Conservation (phyloP, 2,888 invertebrate genomes). For the Xanthorhoe designata region DNA sequence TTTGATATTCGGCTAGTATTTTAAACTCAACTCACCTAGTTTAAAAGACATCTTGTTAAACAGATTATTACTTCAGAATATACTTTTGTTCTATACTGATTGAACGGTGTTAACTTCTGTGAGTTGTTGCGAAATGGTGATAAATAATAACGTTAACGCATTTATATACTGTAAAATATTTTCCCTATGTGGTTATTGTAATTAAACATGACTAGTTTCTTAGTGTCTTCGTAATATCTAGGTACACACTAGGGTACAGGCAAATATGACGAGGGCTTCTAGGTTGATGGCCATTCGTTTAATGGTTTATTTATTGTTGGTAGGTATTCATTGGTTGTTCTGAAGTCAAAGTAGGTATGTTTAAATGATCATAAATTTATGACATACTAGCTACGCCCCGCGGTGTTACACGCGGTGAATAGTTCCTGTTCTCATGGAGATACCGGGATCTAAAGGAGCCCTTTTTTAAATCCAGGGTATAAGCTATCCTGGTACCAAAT, state of each 20-base stretch:
- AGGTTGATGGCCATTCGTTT: not conserved
- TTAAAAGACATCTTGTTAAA: constrained; percentile 26
- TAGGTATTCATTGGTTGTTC: not conserved
- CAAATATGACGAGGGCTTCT: not conserved
- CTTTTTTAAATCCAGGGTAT: too few species aligned
- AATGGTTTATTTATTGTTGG: not conserved
- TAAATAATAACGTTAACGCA: not conserved
- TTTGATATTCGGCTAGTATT: too few species aligned
- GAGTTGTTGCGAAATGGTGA: constrained; percentile 10
- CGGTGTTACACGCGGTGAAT: too few species aligned
- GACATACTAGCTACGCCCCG: too few species aligned
- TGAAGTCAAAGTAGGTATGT: too few species aligned
- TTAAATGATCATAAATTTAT: too few species aligned
- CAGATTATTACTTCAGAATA: not conserved
- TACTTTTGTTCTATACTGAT: not conserved
- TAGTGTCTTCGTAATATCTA: too few species aligned
- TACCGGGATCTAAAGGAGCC: too few species aligned
- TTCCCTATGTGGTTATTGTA: constrained; percentile 14
- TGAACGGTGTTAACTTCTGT: not conserved
- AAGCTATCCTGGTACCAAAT: too few species aligned
- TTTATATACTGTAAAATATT: constrained; percentile 7
- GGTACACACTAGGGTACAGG: not conserved
- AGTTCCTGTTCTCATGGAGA: too few species aligned
- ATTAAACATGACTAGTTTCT: not conserved
- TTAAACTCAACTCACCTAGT: constrained; percentile 13